Base-by-base conservation (phyloP, 2,113 vertebrate genomes). In the Callionymus lyra region DNA sequence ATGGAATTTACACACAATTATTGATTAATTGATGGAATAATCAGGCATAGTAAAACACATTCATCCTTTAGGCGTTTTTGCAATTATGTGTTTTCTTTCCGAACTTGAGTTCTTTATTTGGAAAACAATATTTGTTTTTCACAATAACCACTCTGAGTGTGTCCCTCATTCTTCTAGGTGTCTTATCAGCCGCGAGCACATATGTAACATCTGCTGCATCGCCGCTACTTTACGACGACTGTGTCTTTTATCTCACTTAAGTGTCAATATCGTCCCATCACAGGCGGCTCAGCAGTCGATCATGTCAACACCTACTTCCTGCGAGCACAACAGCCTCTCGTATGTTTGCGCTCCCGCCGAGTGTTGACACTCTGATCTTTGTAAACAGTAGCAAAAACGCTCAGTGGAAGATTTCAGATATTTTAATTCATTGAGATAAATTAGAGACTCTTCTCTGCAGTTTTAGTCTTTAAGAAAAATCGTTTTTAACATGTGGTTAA, bases 141-240 rank as follows among this genome's bases (percentile, higher is more conserved):
- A 40, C n/a, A 33, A 27, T 48, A 16, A 53, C 45, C 27, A 56
- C 12, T 21, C 43, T 27, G 54, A 4, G 41, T 41, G 36, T 40
- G 44, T 16, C 42, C 46, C n/a, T 36, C 6, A 16, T 32, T 59
- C 38, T 41, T 44, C 12, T 34, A 17, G 15, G 47, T 12, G 12
- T 2, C 53, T 68, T 74, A 80, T 74, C 63, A 61, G 41, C 37
- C 49, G 54, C 59, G 47, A 74, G 44, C 33, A 60, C 50, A 62
- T 49, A 44, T 59, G 46, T 27, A 51, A 46, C 53, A 62, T 65
- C 45, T 31, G 41, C 36, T 51, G 31, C 34, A 2, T 54, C 45
- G 43, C 44, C 41, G 37, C 15, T 9, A 34, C 58, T 76, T 71
- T 71, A 75, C 55, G 71, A 64, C 2, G 1, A 5, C 38, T 16